Conservation (phyloP, 2,888 invertebrate species). For the Horisme vitalbata region DNA sequence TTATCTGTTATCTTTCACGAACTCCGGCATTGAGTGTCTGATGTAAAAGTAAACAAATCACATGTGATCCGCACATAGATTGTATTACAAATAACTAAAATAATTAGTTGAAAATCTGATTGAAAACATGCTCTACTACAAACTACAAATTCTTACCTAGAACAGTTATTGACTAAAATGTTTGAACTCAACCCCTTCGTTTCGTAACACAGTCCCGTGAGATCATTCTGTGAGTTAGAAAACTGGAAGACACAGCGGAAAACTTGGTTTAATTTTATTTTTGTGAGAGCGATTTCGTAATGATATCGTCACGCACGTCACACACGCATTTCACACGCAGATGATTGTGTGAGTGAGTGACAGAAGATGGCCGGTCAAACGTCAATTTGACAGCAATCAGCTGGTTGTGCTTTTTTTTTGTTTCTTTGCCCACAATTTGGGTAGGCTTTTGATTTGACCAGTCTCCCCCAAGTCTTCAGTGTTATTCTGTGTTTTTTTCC, state of each 20-base stretch:
- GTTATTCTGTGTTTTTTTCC: too few relatives aligned
- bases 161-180: conserved; percentile 20
- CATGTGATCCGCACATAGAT: conserved; percentile 28
- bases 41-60: conserved; percentile 34
- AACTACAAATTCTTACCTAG: conserved; percentile 33
- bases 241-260: conserved; percentile 40
- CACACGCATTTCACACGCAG: too few relatives aligned
- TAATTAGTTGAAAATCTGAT: not conserved
- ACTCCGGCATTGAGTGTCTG: conserved; percentile 26
- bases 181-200: conserved; percentile 43
- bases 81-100: conserved; percentile 7
- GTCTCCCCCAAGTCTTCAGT: too few relatives aligned
- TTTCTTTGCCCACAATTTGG: too few relatives aligned
- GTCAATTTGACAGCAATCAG: conserved; percentile 36
- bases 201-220: conserved; percentile 34
- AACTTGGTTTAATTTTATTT: conserved; percentile 42
- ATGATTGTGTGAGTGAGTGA: too few relatives aligned
- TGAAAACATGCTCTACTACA: not conserved
- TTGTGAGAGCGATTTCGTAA: conserved; percentile 66
- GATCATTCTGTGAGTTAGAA: conserved; percentile 38
- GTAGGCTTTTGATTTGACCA: too few relatives aligned
- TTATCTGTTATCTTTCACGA: too few relatives aligned
- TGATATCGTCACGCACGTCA: conserved; percentile 16
- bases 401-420: too few relatives aligned
- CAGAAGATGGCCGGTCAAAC: not conserved